Conservation (phyloP, 2,888 invertebrate species). For the Yponomeuta malinellus region DNA sequence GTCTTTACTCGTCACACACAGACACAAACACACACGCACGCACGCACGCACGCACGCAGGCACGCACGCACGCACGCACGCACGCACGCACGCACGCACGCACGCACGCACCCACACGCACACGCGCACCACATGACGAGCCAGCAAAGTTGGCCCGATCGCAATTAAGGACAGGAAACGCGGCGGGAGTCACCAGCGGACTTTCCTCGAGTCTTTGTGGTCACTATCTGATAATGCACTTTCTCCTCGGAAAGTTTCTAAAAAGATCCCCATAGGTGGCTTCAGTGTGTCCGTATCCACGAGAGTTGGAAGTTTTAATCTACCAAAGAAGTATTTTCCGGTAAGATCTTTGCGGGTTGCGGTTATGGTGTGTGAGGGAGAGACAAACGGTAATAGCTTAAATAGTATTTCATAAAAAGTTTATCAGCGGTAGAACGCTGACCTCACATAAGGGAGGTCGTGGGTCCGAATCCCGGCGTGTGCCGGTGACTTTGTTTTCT, state of each 20-base stretch:
- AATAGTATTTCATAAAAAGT: too few relatives aligned
- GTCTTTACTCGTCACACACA: too few relatives aligned
- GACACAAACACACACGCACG: too few relatives aligned
- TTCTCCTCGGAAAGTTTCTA: neutral
- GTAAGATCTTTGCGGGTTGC: neutral
- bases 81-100: too few relatives aligned
- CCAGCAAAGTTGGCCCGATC: neutral
- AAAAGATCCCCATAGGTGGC: neutral
- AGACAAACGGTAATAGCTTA: neutral
- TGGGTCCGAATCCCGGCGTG: too few relatives aligned
- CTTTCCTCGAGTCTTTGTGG: neutral
- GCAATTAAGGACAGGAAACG: neutral
- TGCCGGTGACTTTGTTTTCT: too few relatives aligned
- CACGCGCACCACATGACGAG: too few relatives aligned
- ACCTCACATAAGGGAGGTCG: too few relatives aligned
- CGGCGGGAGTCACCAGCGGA: neutral
- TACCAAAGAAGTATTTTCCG: neutral
- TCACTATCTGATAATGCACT: constrained; percentile 1
- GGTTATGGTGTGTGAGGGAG: neutral
- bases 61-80: too few relatives aligned
- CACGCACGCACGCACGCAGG: too few relatives aligned
- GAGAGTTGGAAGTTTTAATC: neutral
- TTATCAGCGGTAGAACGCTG: too few relatives aligned
- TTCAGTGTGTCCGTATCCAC: neutral
- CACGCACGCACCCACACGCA: too few relatives aligned